Percentiles rank a stretch among this genome's conserved stretches.
Conservation (phyloP, 35 echinoderm and acorn worm genomes). For the Heliocidaris tuberculata region DNA sequence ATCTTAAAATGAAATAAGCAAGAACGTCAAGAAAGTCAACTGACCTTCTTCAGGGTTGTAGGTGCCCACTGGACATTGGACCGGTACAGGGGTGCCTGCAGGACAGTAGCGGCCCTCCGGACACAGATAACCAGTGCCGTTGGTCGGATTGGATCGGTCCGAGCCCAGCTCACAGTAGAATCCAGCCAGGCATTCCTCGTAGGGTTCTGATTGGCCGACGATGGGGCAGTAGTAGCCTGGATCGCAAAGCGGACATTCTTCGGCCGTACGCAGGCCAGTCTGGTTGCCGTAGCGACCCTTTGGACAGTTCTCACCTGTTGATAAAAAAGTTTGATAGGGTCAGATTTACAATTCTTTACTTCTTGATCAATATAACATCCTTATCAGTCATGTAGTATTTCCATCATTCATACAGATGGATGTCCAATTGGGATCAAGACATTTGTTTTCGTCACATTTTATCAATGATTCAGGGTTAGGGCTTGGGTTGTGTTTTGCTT, state of each 20-base stretch:
- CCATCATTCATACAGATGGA: no score
- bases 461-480: no score
- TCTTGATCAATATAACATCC: not conserved
- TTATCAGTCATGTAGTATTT: no score
- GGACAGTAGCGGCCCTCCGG: constrained; percentile 89
- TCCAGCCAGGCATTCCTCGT: constrained; percentile 63
- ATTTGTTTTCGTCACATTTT: no score
- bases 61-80: constrained; percentile 70
- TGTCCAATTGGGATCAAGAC: no score
- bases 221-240: constrained; percentile 85
- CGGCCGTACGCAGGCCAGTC: constrained; percentile 67
- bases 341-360: not conserved
- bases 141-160: constrained; percentile 72
- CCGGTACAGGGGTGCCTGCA: constrained; percentile 71
- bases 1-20: no score
- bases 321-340: not conserved
- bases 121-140: constrained; percentile 80
- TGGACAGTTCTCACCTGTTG: constrained; percentile 87
- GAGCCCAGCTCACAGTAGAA: constrained; percentile 89
- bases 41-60: constrained; percentile 90
- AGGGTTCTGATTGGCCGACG: constrained; percentile 70
- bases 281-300: constrained; percentile 90
- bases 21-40: not conserved
- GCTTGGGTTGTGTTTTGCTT: no score
- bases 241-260: constrained; percentile 82